Evolutionary conservation across 2,113 vertebrate species (phyloP).

Genomic region (Xenopus tropicalis): DNA sequence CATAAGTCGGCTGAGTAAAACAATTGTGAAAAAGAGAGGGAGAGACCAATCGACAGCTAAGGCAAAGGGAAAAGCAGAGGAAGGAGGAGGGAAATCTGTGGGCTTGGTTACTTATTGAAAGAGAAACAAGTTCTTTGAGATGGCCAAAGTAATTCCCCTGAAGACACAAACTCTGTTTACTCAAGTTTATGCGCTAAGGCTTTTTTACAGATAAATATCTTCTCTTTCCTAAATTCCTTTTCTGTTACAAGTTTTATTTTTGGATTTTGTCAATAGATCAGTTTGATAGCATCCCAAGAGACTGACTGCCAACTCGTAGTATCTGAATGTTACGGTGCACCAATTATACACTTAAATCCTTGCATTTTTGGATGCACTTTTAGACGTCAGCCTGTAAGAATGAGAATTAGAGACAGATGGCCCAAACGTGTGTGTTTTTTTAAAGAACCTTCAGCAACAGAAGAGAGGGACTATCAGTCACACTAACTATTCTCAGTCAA

Average conservation of each 20-base stretch:
- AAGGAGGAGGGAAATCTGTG: constrained; percentile 1
- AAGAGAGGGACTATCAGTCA: not conserved
- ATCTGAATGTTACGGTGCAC: constrained; percentile 13
- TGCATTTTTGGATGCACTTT: constrained; percentile 16
- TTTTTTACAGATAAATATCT: constrained; percentile 5
- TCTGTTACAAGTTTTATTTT: constrained; percentile 22
- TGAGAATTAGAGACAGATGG: constrained; percentile 33
- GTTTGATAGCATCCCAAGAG: constrained; percentile 1
- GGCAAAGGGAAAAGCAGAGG: not conserved
- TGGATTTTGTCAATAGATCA: constrained; percentile 4
- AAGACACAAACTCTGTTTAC: constrained; percentile 2
- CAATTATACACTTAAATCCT: not conserved
- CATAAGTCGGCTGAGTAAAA: constrained; percentile 23
- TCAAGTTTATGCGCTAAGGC: not conserved
- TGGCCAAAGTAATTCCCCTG: constrained; percentile 15
- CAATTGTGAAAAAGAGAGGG: constrained; percentile 12
- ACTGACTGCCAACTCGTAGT: not conserved
- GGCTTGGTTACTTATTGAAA: constrained; percentile 38
- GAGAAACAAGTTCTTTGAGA: constrained; percentile 29
- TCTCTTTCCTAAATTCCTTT: constrained; percentile 8
- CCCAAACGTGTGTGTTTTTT: constrained; percentile 5
- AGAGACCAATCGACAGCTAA: constrained; percentile 34
- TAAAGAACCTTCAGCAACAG: not conserved
- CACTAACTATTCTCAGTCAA: too few relatives aligned
- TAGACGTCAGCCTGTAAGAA: constrained; percentile 3